Base-by-base conservation (phyloP, 2,888 invertebrate species). In the Cerceris rybyensis region DNA sequence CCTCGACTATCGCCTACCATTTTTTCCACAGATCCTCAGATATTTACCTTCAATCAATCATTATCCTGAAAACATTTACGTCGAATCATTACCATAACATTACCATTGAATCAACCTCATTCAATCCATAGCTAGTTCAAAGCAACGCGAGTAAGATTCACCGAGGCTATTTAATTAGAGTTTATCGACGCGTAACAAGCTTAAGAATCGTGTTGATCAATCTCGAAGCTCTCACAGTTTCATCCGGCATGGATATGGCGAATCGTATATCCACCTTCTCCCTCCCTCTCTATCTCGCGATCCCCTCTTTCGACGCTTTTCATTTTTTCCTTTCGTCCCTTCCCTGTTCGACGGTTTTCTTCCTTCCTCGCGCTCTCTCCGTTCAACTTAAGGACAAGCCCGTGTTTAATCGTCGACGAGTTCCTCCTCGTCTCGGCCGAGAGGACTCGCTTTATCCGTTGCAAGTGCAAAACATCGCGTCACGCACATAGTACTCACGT, bases 361-460 rank as follows among this genome's bases (percentile, higher is more conserved):
- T 80, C 72, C 78, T 85, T 83, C 81, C 85, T 84, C 68, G 42
- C 28, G 81, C 73, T 77, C 46, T 85, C 84, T 75, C 69, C 67
- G 64, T 85, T 39, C 46, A 43, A 75, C 63, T 55, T 66, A 63
- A 70, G 59, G 65, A 68, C 46, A 63, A 52, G 54, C 61, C 75
- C 66, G 28, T 28, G 28, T 28, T 72, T 71, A 63, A 16, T 50
- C 46, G 50, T 14, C 63, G 66, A 49, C 66, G 17, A 54, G 66
- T 69, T 72, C 54, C 58, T 65, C 74, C 58, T 65, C 74, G 74
- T 77, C 75, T 70, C 67, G 83, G 73, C 68, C 64, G 69, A 76
- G 81, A 81, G 70, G 82, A 80, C 70, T 61, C 50, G 63, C 39
- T 39, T 28, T 46, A 54, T n/a, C n/a, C 9, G 28, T 57, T 54